phyloP scores from a whole-genome alignment of 2,797 vertebrate genomes.

The Epinephelus awoara region DNA sequence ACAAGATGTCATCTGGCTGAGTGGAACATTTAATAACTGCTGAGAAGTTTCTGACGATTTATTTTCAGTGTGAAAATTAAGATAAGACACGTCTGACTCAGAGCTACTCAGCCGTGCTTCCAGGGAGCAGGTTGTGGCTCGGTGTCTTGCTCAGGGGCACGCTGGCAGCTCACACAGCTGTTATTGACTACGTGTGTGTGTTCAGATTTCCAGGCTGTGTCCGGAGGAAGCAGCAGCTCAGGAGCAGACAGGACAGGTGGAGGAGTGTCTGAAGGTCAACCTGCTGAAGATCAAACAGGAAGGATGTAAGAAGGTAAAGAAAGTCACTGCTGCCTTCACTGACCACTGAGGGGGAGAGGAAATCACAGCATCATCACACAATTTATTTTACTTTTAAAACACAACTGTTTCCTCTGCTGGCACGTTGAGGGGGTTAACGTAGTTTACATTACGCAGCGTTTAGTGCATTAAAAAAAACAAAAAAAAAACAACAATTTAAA shows the following conservation, averaged over 20 bases:
- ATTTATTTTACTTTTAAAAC: background rate
- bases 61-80: background rate
- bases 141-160: background rate
- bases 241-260: constrained; percentile 97
- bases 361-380: background rate
- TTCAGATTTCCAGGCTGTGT: constrained; percentile 92
- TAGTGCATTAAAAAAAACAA: too few species aligned
- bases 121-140: background rate
- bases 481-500: too few species aligned
- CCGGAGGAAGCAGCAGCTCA: constrained; percentile 96
- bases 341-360: background rate
- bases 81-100: background rate
- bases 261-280: constrained; percentile 97
- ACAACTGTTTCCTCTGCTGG: background rate
- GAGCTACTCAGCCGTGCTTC: background rate
- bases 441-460: too few species aligned
- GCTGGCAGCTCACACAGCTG: background rate
- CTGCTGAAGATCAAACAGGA: constrained; percentile 95
- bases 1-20: background rate
- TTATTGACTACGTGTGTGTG: background rate
- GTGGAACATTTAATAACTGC: background rate
- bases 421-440: too few species aligned
- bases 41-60: background rate
- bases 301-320: constrained; percentile 92
- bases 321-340: constrained; percentile 18